These are phyloP conservation scores for Harpalus rufipes DNA, from an alignment of 2,888 invertebrate genomes.

Conservation along the genomic window DNA sequence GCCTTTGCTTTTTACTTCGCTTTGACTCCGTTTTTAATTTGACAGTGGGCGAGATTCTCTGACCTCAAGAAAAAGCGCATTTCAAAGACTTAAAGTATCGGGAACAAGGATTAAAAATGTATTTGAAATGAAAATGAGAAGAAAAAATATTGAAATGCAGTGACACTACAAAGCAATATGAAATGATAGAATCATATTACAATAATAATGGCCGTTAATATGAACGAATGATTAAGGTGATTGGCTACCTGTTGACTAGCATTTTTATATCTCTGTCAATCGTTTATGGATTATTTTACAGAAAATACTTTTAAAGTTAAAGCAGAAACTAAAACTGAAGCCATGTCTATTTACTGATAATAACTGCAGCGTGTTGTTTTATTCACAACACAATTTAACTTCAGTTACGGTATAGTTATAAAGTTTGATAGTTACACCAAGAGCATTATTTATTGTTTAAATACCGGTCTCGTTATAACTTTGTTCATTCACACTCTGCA, in stretches of 20 bases:
- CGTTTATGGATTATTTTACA: too few species aligned
- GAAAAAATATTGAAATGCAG: not conserved
- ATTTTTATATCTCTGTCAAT: too few species aligned
- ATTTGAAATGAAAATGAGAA: not conserved
- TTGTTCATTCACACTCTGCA: not conserved
- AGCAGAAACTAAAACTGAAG: not conserved
- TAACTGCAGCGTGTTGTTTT: not conserved
- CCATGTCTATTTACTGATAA: not conserved
- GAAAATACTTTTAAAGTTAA: too few species aligned
- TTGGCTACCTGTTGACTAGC: too few species aligned
- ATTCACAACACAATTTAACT: not conserved
- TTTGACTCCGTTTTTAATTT: conserved; percentile 39
- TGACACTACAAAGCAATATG: too few species aligned
- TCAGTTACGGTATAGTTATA: not conserved
- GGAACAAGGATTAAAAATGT: not conserved
- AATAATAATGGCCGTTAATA: too few species aligned
- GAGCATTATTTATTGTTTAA: not conserved
- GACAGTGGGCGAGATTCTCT: conserved; percentile 22
- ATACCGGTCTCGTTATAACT: not conserved
- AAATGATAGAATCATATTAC: too few species aligned
- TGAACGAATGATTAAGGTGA: too few species aligned
- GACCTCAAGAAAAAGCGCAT: not conserved
- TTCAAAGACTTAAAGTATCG: conserved; percentile 1
- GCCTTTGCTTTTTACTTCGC: conserved; percentile 31
- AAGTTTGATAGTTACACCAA: not conserved